A percentile compares a stretch with the other conserved stretches of the same genome.
These are phyloP conservation scores for Synanthedon vespiformis DNA, from an alignment of 2,888 invertebrate species.

Conservation along the genomic window DNA sequence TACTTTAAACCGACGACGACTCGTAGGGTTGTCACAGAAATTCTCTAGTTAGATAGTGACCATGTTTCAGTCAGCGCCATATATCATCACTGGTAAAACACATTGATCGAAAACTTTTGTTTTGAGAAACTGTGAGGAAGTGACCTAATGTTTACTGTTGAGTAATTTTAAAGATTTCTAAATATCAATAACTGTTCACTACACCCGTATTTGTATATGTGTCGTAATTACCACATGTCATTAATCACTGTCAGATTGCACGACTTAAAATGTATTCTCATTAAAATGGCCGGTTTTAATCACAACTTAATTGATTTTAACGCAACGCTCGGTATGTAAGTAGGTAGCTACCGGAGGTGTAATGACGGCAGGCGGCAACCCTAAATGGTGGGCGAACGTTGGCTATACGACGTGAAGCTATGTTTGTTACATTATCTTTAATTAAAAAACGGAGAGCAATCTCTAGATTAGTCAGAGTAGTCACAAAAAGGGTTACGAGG, in stretches of 20 bases:
- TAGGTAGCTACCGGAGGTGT: slow-evolving; percentile 21
- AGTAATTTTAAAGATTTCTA: too few relatives aligned
- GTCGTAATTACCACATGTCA: slow-evolving; percentile 11
- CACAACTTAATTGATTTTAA: slow-evolving; percentile 19
- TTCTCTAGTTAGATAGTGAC: too few relatives aligned
- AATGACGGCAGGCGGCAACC: slow-evolving; percentile 31
- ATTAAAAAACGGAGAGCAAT: slow-evolving; percentile 60
- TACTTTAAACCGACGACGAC: slow-evolving; percentile 26
- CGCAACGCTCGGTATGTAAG: slow-evolving; percentile 9
- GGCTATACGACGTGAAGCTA: slow-evolving; percentile 53
- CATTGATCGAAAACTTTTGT: too few relatives aligned
- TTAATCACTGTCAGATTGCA: slow-evolving; percentile 24
- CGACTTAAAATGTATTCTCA: slow-evolving; percentile 14
- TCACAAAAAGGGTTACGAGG: slow-evolving; percentile 63
- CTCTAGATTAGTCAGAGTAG: slow-evolving; percentile 61
- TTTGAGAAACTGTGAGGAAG: too few relatives aligned
- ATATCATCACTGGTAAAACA: too few relatives aligned
- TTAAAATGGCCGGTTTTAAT: slow-evolving; percentile 21
- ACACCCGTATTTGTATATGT: neutral
- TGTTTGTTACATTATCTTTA: slow-evolving; percentile 65
- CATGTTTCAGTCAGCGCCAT: too few relatives aligned
- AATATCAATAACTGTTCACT: neutral
- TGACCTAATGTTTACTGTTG: too few relatives aligned
- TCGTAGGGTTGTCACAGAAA: slow-evolving; percentile 29
- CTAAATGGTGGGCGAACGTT: slow-evolving; percentile 22